These are phyloP conservation scores for Crypturellus tataupa DNA, from an alignment of 2,797 vertebrate genomes.

Conservation along the genomic window DNA sequence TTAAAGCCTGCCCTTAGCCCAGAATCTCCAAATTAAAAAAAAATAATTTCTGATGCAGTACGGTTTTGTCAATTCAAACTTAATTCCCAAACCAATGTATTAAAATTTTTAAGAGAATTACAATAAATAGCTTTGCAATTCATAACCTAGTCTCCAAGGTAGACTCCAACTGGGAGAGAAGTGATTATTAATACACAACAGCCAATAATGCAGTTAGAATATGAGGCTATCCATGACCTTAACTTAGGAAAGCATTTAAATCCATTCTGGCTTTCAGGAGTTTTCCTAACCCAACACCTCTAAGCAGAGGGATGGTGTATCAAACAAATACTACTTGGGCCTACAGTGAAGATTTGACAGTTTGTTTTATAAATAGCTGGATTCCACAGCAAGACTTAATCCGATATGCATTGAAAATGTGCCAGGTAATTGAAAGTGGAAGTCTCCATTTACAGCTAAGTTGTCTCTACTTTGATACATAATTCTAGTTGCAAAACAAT, in stretches of 20 bases:
- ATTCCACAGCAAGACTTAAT: background rate
- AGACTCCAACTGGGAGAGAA: constrained; percentile 15
- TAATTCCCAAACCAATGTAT: constrained; percentile 36
- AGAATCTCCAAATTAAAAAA: background rate
- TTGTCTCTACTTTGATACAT: background rate
- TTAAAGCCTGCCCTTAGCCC: background rate
- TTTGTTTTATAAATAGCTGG: background rate
- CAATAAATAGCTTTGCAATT: constrained; percentile 57
- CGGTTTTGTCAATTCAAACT: constrained; percentile 21
- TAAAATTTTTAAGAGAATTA: constrained; percentile 56
- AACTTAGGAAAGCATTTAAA: constrained; percentile 21
- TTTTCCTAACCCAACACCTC: background rate
- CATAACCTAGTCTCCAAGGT: constrained; percentile 45
- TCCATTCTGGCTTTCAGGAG: background rate
- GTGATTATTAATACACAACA: constrained; percentile 23
- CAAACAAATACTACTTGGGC: background rate
- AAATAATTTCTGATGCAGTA: background rate
- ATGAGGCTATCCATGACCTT: background rate
- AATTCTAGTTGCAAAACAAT: background rate
- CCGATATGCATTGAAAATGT: background rate
- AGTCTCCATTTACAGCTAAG: background rate
- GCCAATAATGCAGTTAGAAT: background rate
- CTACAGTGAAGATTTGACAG: background rate
- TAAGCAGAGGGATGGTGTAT: background rate
- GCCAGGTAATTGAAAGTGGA: background rate